These are phyloP conservation scores for Carassius auratus DNA, from an alignment of 2,113 vertebrate species.

Conservation along the genomic window DNA sequence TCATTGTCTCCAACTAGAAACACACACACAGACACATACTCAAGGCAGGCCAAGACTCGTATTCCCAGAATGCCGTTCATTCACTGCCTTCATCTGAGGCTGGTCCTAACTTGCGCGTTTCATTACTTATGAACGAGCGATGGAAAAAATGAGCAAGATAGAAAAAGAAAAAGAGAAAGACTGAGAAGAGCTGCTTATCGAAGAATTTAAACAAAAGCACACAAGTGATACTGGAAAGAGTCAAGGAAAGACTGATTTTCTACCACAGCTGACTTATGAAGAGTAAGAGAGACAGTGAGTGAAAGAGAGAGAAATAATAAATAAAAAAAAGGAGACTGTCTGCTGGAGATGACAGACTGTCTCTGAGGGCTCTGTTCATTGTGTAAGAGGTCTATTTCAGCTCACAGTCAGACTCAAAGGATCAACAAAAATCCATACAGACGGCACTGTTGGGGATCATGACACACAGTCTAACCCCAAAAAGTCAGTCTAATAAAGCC, in stretches of 20 bases:
- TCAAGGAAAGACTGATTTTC: background rate
- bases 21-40: constrained; percentile 31
- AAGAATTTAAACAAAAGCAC: background rate
- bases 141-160: background rate
- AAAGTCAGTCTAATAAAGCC: constrained; percentile 17
- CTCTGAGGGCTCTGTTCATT: background rate
- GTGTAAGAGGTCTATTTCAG: constrained; percentile 23
- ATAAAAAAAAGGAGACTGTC: background rate
- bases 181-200: background rate
- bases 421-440: constrained; percentile 14
- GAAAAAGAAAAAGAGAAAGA: background rate
- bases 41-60: constrained; percentile 68
- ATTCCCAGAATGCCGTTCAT: constrained; percentile 63
- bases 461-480: constrained; percentile 12
- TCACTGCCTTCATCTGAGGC: constrained; percentile 64
- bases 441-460: background rate
- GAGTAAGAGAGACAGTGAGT: constrained; percentile 31
- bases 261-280: background rate
- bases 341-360: background rate
- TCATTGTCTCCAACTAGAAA: constrained; percentile 31
- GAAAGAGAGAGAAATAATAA: constrained; percentile 19
- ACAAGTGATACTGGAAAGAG: background rate
- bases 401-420: constrained; percentile 19
- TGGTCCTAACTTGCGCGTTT: constrained; percentile 58
- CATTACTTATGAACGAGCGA: background rate